Evolutionary conservation across 2,113 vertebrate genomes (phyloP).

Genomic region (Chaetops frenatus): DNA sequence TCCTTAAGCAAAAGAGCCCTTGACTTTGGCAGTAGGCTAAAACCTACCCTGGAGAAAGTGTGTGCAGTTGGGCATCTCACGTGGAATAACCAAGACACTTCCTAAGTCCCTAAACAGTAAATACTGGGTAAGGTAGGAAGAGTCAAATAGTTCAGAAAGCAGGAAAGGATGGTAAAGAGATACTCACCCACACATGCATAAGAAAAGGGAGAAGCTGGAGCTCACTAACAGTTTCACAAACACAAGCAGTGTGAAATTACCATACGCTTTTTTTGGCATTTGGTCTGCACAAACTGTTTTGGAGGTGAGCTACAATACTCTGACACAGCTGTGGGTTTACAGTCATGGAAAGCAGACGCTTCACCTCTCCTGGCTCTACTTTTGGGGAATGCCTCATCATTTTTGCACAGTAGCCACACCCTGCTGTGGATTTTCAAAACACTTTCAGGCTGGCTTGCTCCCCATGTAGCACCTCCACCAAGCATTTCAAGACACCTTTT

Average conservation of each 20-base stretch:
- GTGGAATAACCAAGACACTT: neutral
- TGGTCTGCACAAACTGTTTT: neutral
- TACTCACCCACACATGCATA: neutral
- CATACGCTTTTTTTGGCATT: rapidly evolving
- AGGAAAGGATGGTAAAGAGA: neutral
- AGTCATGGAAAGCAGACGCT: rapidly evolving
- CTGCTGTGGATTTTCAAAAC: neutral
- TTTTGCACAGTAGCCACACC: rapidly evolving
- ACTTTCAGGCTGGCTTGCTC: neutral
- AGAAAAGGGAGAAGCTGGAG: neutral
- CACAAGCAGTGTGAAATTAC: rapidly evolving
- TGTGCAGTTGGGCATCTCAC: rapidly evolving
- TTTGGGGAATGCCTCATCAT: rapidly evolving
- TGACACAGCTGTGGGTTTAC: neutral
- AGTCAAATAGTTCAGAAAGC: neutral
- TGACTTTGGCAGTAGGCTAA: neutral
- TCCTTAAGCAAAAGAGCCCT: neutral
- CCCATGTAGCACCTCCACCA: neutral
- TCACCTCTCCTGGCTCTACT: too few relatives aligned
- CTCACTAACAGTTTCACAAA: neutral
- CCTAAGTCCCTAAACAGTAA: neutral
- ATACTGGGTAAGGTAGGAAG: neutral
- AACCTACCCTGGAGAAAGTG: neutral
- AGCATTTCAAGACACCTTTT: neutral
- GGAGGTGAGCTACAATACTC: neutral